These are phyloP conservation scores for Eulemur mongoz DNA, from an alignment of 2,797 vertebrate genomes.

Conservation along the genomic window DNA sequence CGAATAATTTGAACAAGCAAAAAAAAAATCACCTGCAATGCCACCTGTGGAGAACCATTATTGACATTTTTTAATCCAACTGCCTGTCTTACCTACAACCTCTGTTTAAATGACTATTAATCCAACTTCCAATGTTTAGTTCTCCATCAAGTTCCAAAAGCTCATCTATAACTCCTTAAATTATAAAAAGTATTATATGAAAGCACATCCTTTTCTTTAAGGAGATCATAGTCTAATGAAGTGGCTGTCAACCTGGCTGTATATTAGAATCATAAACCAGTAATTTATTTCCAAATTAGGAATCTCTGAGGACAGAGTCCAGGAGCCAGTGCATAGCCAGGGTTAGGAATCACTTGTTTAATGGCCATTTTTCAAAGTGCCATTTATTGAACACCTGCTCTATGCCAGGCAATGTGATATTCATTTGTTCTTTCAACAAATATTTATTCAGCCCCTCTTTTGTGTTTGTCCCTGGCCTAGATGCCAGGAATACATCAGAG, in stretches of 20 bases:
- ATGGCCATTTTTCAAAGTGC: not conserved
- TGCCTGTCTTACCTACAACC: not conserved
- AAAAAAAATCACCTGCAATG: not conserved
- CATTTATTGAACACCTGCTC: not conserved
- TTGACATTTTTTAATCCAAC: not conserved
- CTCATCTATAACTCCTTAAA: not conserved
- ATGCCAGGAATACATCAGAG: not conserved
- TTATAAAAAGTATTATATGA: not conserved
- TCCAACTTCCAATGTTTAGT: not conserved
- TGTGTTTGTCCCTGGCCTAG: not conserved
- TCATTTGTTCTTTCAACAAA: slow-evolving; percentile 33
- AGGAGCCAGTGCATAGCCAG: not conserved
- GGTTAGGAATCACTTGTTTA: not conserved
- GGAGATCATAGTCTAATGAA: not conserved
- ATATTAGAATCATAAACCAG: not conserved
- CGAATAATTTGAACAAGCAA: not conserved
- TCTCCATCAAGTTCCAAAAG: not conserved
- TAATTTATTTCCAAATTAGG: slow-evolving; percentile 7
- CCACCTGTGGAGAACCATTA: not conserved
- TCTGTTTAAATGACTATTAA: not conserved
- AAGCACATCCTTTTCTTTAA: not conserved
- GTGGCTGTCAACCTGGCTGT: not conserved
- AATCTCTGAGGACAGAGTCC: not conserved
- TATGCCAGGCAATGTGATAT: not conserved
- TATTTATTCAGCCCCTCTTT: slow-evolving; percentile 19